Evolutionary conservation across 2,888 invertebrate genomes (phyloP).

Genomic region (Sinodicranocentrus sp.): DNA sequence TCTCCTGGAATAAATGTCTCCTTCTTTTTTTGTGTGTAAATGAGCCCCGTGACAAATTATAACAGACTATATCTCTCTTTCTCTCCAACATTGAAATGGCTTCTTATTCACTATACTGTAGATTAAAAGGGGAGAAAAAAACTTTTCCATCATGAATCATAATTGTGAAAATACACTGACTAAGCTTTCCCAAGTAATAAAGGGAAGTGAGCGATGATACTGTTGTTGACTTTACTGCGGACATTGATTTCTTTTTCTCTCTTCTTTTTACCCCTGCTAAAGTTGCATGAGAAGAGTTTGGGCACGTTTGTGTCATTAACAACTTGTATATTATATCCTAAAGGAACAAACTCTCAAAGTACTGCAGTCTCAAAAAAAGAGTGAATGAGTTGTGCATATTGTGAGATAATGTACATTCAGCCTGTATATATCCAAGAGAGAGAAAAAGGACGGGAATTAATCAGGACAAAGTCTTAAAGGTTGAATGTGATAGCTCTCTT

Average conservation of each 20-base stretch:
- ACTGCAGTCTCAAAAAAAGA: slow-evolving; percentile 21
- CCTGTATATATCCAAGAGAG: background rate
- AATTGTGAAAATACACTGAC: slow-evolving; percentile 65
- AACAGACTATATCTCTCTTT: too few relatives aligned
- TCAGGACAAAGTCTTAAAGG: slow-evolving; percentile 65
- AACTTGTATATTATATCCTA: slow-evolving; percentile 60
- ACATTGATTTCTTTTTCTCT: slow-evolving; percentile 61
- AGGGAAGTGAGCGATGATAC: slow-evolving; percentile 57
- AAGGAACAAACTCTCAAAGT: slow-evolving; percentile 26
- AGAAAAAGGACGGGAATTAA: slow-evolving; percentile 42
- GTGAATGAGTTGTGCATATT: background rate
- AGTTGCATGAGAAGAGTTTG: slow-evolving; percentile 59
- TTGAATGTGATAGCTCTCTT: slow-evolving; percentile 30
- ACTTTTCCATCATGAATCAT: slow-evolving; percentile 63
- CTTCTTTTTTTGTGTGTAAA: too few relatives aligned
- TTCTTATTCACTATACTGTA: background rate
- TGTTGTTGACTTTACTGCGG: slow-evolving; percentile 65
- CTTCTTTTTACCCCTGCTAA: slow-evolving; percentile 20
- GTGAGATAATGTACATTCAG: slow-evolving; percentile 18
- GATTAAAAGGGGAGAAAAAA: slow-evolving; percentile 18
- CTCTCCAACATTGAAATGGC: slow-evolving; percentile 21
- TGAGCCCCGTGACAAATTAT: too few relatives aligned
- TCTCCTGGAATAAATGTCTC: too few relatives aligned
- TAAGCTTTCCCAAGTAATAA: slow-evolving; percentile 57
- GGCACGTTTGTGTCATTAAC: slow-evolving; percentile 67